These are phyloP conservation scores for Protobothrops flavoviridis DNA, from an alignment of 2,113 vertebrate species.

Conservation along the genomic window DNA sequence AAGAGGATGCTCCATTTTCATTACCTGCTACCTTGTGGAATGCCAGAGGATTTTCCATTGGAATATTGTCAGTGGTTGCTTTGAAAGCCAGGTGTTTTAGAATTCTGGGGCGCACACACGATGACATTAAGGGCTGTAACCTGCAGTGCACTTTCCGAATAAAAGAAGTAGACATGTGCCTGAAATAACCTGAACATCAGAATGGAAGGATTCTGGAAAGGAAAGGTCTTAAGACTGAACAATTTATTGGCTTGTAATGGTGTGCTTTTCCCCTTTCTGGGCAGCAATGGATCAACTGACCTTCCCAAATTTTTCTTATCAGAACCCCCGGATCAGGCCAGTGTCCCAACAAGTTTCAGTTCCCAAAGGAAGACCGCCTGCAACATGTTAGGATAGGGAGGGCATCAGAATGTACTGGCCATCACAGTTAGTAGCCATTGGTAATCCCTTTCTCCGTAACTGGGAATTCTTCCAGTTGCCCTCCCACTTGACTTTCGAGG, in stretches of 20 bases:
- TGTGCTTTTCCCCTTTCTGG: neutral
- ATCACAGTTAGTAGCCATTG: neutral
- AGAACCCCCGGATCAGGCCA: neutral
- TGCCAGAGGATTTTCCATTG: neutral
- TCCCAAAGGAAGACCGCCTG: neutral
- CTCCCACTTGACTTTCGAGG: neutral
- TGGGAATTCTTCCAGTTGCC: neutral
- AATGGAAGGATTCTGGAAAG: neutral
- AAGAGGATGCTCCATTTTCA: neutral
- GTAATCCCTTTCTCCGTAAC: neutral
- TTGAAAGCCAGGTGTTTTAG: neutral
- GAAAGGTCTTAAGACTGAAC: neutral
- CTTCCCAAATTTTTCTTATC: neutral
- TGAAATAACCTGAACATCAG: neutral
- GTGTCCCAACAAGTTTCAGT: neutral
- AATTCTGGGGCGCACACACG: neutral
- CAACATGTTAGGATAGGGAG: neutral
- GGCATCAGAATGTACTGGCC: neutral
- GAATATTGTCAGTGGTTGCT: neutral
- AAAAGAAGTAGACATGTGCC: neutral
- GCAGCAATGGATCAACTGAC: neutral
- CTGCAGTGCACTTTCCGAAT: neutral
- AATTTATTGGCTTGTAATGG: neutral
- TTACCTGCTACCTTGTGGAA: neutral
- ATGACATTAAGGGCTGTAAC: neutral